Conservation (phyloP, 2,888 invertebrate species). For the Hirtodrosophila histrioides region DNA sequence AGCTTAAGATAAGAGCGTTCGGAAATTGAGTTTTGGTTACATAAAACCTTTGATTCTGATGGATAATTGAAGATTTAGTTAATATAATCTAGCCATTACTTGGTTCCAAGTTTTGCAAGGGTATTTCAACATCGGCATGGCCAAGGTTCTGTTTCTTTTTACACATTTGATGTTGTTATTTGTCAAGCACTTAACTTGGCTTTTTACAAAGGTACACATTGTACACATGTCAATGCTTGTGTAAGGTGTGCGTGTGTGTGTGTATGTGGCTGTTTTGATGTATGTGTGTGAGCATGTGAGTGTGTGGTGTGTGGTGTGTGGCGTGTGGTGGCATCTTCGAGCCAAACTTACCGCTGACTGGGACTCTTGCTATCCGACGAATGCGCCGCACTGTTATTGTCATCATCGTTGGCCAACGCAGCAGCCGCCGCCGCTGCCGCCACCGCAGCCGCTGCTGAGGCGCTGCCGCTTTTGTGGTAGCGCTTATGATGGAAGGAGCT, state of each 20-base stretch:
- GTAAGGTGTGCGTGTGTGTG: slow-evolving; percentile 17
- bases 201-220: slow-evolving; percentile 28
- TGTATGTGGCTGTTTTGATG: slow-evolving; percentile 7
- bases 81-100: too few species aligned
- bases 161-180: slow-evolving; percentile 38
- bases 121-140: slow-evolving; percentile 33
- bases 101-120: slow-evolving; percentile 8
- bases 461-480: slow-evolving; percentile 60
- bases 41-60: too few species aligned
- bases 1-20: too few species aligned
- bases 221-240: slow-evolving; percentile 12
- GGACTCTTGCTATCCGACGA: slow-evolving; percentile 90
- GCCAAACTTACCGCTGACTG: slow-evolving; percentile 87
- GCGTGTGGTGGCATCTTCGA: not conserved
- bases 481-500: slow-evolving; percentile 63
- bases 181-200: slow-evolving; percentile 54
- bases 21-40: too few species aligned
- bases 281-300: slow-evolving; percentile 20
- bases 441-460: slow-evolving; percentile 24
- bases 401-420: slow-evolving; percentile 86
- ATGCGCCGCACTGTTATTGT: slow-evolving; percentile 89
- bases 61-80: too few species aligned
- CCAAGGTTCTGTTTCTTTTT: slow-evolving; percentile 9
- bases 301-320: too few species aligned
- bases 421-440: slow-evolving; percentile 39